Evolutionary conservation across 2,888 invertebrate species (phyloP).

Genomic region (Tetragnatha montana): DNA sequence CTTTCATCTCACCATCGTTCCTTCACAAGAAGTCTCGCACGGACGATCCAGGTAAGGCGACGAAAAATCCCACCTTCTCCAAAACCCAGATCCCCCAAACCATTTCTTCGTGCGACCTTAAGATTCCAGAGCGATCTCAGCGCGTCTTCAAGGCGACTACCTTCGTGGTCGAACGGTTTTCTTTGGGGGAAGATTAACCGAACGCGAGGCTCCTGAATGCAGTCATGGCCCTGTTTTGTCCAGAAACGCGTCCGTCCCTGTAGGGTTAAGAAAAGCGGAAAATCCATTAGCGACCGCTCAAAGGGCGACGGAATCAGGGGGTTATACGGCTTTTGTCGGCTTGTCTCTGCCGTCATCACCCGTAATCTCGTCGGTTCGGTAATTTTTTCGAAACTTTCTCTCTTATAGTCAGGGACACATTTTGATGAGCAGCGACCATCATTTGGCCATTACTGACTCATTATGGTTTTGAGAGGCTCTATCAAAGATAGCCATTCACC

Average conservation of each 20-base stretch:
- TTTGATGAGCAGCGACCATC: too few species aligned
- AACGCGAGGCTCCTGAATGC: constrained; percentile 8
- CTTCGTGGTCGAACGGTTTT: constrained; percentile 34
- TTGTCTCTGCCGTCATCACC: constrained; percentile 18
- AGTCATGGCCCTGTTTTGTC: constrained; percentile 56
- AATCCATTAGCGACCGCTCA: background rate
- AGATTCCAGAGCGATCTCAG: background rate
- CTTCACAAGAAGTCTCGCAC: constrained; percentile 21
- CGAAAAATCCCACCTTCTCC: background rate
- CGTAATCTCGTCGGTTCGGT: background rate
- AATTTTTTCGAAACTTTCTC: background rate
- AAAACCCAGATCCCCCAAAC: background rate
- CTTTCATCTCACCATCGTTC: background rate
- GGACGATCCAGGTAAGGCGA: background rate
- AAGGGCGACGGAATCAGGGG: constrained; percentile 12
- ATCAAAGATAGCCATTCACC: too few species aligned
- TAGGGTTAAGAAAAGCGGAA: constrained; percentile 4
- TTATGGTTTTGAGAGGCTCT: too few species aligned
- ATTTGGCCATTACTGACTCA: too few species aligned
- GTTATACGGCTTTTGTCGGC: constrained; percentile 5
- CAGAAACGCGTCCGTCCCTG: constrained; percentile 9
- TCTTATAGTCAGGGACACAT: too few species aligned
- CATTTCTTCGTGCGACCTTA: constrained; percentile 3
- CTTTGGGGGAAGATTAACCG: constrained; percentile 29
- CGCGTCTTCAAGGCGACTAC: constrained; percentile 30